phyloP scores from a whole-genome alignment of 2,113 vertebrate genomes.

The Thamnaconus septentrionalis region DNA sequence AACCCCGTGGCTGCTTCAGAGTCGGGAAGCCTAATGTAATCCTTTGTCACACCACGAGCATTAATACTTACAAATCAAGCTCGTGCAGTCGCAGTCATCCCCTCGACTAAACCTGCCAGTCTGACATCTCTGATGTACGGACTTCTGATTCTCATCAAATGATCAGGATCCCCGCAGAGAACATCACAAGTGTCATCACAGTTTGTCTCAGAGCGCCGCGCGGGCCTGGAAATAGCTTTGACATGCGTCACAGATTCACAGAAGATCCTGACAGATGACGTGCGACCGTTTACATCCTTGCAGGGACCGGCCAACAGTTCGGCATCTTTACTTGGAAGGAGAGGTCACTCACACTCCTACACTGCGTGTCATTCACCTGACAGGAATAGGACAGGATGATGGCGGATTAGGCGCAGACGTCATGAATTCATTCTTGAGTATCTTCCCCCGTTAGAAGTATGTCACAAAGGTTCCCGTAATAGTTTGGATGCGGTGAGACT shows the following conservation, averaged over 20 bases:
- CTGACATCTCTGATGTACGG: slow-evolving; percentile 1
- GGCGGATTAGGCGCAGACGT: slow-evolving; percentile 47
- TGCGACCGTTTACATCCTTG: background rate
- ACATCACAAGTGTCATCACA: background rate
- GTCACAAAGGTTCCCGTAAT: slow-evolving; percentile 11
- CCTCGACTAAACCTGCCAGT: slow-evolving; percentile 15
- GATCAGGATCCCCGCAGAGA: background rate
- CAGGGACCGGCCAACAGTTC: slow-evolving; percentile 13
- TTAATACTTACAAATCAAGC: background rate
- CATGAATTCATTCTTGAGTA: slow-evolving; percentile 17
- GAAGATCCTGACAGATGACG: slow-evolving; percentile 10
- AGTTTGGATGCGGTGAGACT: background rate
- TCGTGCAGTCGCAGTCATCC: background rate
- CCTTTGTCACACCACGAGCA: slow-evolving; percentile 12
- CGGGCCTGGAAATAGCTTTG: slow-evolving; percentile 7
- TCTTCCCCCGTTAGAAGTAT: background rate
- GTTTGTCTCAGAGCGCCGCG: background rate
- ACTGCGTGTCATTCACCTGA: slow-evolving; percentile 5
- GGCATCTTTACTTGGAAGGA: slow-evolving; percentile 36
- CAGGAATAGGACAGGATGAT: slow-evolving; percentile 43
- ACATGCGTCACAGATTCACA: slow-evolving; percentile 9
- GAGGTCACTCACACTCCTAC: slow-evolving; percentile 20
- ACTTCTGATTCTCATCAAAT: slow-evolving; percentile 6
- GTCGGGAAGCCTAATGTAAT: slow-evolving; percentile 14
- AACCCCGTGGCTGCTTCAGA: slow-evolving; percentile 13